These are phyloP conservation scores for Dendrolimus houi DNA, from an alignment of 2,888 invertebrate species.

Conservation along the genomic window DNA sequence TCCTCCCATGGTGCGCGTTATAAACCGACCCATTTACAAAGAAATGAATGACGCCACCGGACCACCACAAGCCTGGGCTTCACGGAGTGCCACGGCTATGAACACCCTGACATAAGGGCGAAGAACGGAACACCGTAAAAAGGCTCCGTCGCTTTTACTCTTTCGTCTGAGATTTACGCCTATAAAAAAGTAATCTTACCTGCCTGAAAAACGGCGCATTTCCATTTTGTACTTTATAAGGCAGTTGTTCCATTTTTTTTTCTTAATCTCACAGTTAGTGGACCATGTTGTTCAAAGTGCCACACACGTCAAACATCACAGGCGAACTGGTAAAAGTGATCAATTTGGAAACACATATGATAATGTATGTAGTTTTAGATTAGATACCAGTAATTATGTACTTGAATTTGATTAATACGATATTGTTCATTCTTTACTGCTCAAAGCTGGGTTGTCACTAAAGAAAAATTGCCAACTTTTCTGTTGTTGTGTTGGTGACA, in stretches of 20 bases:
- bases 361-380: background rate
- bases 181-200: constrained; percentile 9
- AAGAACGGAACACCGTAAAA: too few species aligned
- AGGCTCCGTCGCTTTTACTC: too few species aligned
- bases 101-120: too few species aligned
- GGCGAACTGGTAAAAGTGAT: background rate
- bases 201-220: constrained; percentile 30
- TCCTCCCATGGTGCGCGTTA: too few species aligned
- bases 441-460: too few species aligned
- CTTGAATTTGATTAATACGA: background rate
- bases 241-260: constrained; percentile 19
- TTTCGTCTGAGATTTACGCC: too few species aligned
- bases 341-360: background rate
- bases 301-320: background rate
- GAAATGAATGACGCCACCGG: too few species aligned
- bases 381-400: background rate
- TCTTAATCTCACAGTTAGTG: background rate
- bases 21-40: too few species aligned
- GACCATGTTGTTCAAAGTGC: background rate
- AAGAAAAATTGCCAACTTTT: too few species aligned
- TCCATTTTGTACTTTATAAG: constrained; percentile 6
- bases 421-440: background rate
- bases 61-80: too few species aligned
- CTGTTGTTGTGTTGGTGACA: too few species aligned
- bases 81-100: too few species aligned